A percentile compares a stretch with the other conserved stretches of the same genome.
Conservation (phyloP, 2,113 vertebrate genomes). For the Vimba vimba region DNA sequence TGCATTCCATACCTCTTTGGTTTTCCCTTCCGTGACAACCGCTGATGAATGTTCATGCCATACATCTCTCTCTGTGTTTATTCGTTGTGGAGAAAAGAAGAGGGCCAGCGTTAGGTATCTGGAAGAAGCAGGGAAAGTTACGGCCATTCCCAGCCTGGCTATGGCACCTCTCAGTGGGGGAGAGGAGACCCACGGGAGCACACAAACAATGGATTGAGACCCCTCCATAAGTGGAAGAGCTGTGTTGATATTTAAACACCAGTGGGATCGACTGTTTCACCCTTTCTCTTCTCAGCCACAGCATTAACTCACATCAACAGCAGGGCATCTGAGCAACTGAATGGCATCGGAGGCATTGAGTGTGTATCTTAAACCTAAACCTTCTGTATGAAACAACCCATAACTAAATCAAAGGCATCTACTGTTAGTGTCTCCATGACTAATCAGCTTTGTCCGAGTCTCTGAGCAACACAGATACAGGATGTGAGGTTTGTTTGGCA, state of each 20-base stretch:
- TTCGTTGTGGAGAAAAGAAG: constrained; percentile 41
- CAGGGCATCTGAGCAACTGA: not conserved
- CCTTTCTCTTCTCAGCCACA: not conserved
- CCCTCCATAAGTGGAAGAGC: not conserved
- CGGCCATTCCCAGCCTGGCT: constrained; percentile 36
- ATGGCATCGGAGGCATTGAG: not conserved
- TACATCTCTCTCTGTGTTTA: constrained; percentile 56
- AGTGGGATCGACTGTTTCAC: constrained; percentile 10
- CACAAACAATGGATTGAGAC: constrained; percentile 21
- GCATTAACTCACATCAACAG: not conserved
- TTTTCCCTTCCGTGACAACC: constrained; percentile 66
- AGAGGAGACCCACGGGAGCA: not conserved
- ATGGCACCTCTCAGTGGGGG: constrained; percentile 47
- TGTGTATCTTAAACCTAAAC: not conserved
- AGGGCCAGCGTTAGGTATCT: not conserved
- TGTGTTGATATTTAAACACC: constrained; percentile 14
- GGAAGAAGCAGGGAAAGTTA: constrained; percentile 36
- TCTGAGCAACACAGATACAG: constrained; percentile 51
- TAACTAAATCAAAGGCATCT: constrained; percentile 31
- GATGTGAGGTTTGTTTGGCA: constrained; percentile 69
- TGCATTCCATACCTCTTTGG: constrained; percentile 67
- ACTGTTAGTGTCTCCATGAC: constrained; percentile 22
- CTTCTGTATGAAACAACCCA: not conserved
- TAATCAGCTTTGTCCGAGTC: constrained; percentile 35
- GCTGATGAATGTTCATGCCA: constrained; percentile 59